Conservation (phyloP, 2,113 vertebrate species). For the Peromyscus californicus region DNA sequence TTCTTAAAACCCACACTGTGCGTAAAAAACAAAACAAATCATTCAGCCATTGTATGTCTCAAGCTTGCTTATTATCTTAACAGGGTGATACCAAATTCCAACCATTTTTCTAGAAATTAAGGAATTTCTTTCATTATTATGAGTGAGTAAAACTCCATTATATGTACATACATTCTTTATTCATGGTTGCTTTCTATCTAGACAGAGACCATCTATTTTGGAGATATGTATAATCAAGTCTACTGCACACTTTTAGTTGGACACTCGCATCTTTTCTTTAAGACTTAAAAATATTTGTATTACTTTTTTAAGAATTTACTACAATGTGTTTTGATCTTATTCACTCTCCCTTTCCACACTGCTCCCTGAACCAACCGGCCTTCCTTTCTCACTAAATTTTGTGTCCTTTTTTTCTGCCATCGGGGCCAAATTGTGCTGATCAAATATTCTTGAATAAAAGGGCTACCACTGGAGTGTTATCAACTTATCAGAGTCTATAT, state of each 20-base stretch:
- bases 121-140: background rate
- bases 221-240: background rate
- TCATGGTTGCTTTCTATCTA: background rate
- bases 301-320: background rate
- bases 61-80: background rate
- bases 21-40: background rate
- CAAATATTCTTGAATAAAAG: background rate
- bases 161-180: background rate
- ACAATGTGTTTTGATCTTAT: background rate
- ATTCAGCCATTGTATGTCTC: background rate
- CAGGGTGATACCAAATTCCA: background rate
- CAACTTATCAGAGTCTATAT: no score
- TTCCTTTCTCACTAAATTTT: background rate
- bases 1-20: background rate
- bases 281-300: background rate
- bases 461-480: background rate
- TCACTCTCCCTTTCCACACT: background rate
- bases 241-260: background rate
- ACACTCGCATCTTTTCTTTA: background rate
- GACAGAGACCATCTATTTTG: background rate
- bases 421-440: background rate
- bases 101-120: background rate
- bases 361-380: background rate
- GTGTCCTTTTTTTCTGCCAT: background rate
- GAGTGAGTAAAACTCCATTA: background rate